phyloP scores from a whole-genome alignment of 2,888 invertebrate species.

The Acleris holmiana region DNA sequence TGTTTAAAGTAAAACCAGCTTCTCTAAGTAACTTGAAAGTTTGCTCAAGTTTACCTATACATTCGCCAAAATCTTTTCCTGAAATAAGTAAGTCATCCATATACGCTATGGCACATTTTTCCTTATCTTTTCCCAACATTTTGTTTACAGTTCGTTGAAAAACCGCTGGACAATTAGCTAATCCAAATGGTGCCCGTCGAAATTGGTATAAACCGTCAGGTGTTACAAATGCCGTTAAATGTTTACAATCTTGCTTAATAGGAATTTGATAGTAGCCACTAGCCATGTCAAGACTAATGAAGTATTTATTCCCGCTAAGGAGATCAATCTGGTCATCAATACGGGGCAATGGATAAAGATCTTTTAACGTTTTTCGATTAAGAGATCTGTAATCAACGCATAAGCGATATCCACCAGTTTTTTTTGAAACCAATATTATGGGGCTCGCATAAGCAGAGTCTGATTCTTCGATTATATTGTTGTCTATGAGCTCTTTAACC shows the following conservation, averaged over 20 bases:
- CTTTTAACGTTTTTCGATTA: conserved; percentile 26
- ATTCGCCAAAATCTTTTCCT: not conserved
- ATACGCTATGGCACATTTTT: conserved; percentile 5
- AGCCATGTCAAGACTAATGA: conserved; percentile 25
- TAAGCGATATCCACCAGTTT: conserved; percentile 19
- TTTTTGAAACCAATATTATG: conserved; percentile 30
- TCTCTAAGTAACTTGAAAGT: not conserved
- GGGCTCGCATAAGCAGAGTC: conserved; percentile 3
- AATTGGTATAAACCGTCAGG: conserved; percentile 8
- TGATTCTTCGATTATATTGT: conserved; percentile 8
- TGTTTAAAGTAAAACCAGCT: conserved; percentile 16
- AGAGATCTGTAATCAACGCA: conserved; percentile 9
- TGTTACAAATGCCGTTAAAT: conserved; percentile 31
- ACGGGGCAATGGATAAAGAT: conserved; percentile 32
- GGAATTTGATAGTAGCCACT: conserved; percentile 38
- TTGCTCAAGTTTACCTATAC: conserved; percentile 9
- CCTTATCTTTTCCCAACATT: not conserved
- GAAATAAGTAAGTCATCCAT: conserved; percentile 11
- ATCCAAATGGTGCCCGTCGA: not conserved
- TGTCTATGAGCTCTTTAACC: conserved; percentile 2
- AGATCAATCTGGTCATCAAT: conserved; percentile 36
- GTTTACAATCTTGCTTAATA: conserved; percentile 9
- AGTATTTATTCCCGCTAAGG: conserved; percentile 29
- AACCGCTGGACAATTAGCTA: conserved; percentile 1
- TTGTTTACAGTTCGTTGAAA: not conserved